These are phyloP conservation scores for Lethrus apterus DNA, from an alignment of 1,140 invertebrate species.

Conservation along the genomic window DNA sequence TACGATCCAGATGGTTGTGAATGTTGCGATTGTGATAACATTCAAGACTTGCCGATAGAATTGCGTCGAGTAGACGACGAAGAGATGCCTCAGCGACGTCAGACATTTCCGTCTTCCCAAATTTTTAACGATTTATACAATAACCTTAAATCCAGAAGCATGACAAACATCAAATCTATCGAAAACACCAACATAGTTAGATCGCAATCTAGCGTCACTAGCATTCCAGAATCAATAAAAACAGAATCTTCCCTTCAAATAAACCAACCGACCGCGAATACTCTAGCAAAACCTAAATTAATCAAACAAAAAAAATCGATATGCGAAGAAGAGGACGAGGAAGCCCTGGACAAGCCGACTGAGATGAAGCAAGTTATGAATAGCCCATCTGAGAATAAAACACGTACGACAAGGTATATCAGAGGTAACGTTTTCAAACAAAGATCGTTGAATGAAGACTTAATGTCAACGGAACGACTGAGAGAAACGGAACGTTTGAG, in stretches of 20 bases:
- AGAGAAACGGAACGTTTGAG: constrained; percentile 76
- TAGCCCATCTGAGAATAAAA: constrained; percentile 53
- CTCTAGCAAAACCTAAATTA: constrained; percentile 52
- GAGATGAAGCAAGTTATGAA: constrained; percentile 55
- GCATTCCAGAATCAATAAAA: constrained; percentile 44
- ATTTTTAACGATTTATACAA: constrained; percentile 43
- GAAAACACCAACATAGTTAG: constrained; percentile 52
- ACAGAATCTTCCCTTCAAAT: constrained; percentile 23
- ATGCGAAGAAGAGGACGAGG: constrained; percentile 59
- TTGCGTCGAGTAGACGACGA: constrained; percentile 74
- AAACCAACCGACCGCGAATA: constrained; percentile 28
- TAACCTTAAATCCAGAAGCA: constrained; percentile 69
- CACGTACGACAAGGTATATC: constrained; percentile 16
- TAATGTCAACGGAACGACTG: constrained; percentile 75
- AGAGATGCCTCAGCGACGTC: constrained; percentile 43
- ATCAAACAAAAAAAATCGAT: constrained; percentile 77
- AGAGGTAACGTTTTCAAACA: constrained; percentile 70
- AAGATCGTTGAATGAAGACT: constrained; percentile 80
- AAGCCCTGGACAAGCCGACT: constrained; percentile 55
- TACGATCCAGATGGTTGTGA: constrained; percentile 48
- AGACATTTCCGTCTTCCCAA: constrained; percentile 47
- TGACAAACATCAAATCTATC: constrained; percentile 70
- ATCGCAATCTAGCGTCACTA: constrained; percentile 67
- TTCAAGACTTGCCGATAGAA: constrained; percentile 80
- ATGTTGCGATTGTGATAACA: constrained; percentile 54